phyloP scores from a whole-genome alignment of 2,888 invertebrate species.

The Cenopis cana region DNA sequence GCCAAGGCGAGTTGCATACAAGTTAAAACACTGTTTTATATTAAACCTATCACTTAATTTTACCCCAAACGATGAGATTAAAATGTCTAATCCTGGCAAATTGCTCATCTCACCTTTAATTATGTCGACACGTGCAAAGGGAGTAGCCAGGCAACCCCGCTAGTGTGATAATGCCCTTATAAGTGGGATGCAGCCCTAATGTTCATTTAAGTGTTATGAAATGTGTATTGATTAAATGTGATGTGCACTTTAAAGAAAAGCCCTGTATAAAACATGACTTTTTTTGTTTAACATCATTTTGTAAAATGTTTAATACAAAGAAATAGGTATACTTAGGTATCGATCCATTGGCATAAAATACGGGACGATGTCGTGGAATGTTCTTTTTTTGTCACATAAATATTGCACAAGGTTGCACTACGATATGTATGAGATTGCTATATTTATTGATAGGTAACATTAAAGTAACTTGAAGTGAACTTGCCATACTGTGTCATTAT shows the following conservation, averaged over 20 bases:
- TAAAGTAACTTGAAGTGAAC: too few relatives aligned
- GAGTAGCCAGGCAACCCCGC: constrained; percentile 72
- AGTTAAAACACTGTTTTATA: constrained; percentile 29
- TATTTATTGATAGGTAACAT: too few relatives aligned
- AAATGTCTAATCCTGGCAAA: constrained; percentile 73
- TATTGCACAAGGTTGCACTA: too few relatives aligned
- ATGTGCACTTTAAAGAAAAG: constrained; percentile 7
- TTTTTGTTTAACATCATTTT: too few relatives aligned
- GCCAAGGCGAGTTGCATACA: constrained; percentile 14
- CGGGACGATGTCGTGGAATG: too few relatives aligned
- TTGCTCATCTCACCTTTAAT: constrained; percentile 75
- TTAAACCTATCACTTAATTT: constrained; percentile 34
- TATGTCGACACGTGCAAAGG: constrained; percentile 67
- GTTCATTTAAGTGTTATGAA: constrained; percentile 26
- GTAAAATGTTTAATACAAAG: too few relatives aligned
- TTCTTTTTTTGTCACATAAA: too few relatives aligned
- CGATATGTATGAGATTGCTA: too few relatives aligned
- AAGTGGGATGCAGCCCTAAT: constrained; percentile 28
- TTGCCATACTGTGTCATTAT: too few relatives aligned
- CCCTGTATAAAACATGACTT: not conserved
- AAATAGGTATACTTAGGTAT: too few relatives aligned
- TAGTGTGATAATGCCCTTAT: constrained; percentile 50
- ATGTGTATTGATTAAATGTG: constrained; percentile 15
- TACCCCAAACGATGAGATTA: constrained; percentile 65
- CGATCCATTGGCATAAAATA: too few relatives aligned